These are phyloP conservation scores for Austrofundulus limnaeus DNA, from an alignment of 2,113 vertebrate species.

Conservation along the genomic window DNA sequence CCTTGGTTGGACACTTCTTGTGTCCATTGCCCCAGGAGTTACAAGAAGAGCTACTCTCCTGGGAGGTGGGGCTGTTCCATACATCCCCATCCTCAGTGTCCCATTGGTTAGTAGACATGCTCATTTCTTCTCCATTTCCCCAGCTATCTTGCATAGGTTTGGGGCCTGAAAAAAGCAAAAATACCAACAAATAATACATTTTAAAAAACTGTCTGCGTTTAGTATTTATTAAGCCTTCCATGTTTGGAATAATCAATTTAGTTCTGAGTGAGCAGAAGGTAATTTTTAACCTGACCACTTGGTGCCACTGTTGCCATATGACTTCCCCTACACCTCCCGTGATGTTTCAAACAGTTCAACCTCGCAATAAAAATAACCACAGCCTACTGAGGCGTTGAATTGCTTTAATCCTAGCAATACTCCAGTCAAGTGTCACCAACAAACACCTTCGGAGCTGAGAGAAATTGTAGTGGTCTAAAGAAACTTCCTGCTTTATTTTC, in stretches of 20 bases:
- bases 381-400: conserved; percentile 40
- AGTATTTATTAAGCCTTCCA: neutral
- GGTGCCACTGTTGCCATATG: conserved; percentile 66
- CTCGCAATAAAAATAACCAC: conserved; percentile 39
- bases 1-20: conserved; percentile 92
- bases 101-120: conserved; percentile 87
- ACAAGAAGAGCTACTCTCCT: conserved; percentile 92
- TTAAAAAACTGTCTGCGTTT: no score
- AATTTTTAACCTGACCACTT: conserved; percentile 56
- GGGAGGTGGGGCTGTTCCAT: conserved; percentile 93
- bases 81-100: conserved; percentile 93
- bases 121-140: conserved; percentile 90
- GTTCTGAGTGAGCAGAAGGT: neutral
- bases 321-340: neutral
- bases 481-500: conserved; percentile 22
- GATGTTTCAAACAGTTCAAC: conserved; percentile 31
- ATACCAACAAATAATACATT: neutral
- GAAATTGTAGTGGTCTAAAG: conserved; percentile 28
- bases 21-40: conserved; percentile 91
- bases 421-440: conserved; percentile 18
- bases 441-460: conserved; percentile 31
- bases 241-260: neutral
- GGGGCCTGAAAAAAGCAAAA: conserved; percentile 78
- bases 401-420: conserved; percentile 50
- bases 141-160: conserved; percentile 99